Percentiles rank a stretch among this genome's conserved stretches.
Evolutionary conservation across 1,140 invertebrate species (phyloP).

Genomic region (Trichoplusia ni): DNA sequence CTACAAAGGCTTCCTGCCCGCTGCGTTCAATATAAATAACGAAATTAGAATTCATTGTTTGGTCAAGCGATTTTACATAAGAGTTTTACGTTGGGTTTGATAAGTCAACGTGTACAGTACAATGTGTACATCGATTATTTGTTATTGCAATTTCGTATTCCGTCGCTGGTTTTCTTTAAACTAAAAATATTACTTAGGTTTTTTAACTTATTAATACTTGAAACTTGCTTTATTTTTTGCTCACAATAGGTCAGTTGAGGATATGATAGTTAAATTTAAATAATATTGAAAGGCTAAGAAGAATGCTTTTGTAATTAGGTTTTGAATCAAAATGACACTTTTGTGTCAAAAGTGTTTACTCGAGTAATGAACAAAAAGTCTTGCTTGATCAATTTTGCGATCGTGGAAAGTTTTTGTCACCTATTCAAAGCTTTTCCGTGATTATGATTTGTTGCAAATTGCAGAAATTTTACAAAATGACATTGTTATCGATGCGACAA

Average conservation of each 20-base stretch:
- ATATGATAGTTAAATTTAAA: too few relatives aligned
- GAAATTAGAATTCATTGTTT: conserved; percentile 31
- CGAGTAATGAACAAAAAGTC: conserved; percentile 26
- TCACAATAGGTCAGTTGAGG: too few relatives aligned
- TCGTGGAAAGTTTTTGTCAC: conserved; percentile 21
- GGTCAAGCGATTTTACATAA: conserved; percentile 6
- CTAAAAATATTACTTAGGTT: too few relatives aligned
- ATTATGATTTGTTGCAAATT: neutral
- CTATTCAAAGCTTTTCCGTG: conserved; percentile 3
- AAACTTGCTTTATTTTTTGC: too few relatives aligned
- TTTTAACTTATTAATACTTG: too few relatives aligned
- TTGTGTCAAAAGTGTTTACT: neutral
- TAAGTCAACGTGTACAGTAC: too few relatives aligned
- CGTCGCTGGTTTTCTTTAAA: neutral
- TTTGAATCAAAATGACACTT: too few relatives aligned
- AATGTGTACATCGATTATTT: too few relatives aligned
- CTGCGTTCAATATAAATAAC: conserved; percentile 32
- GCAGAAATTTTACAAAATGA: neutral
- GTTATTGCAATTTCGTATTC: neutral
- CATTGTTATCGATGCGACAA: too few relatives aligned
- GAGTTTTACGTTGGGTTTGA: neutral
- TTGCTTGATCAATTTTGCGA: conserved; percentile 17
- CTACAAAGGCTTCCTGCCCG: conserved; percentile 58
- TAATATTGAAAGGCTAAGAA: too few relatives aligned
- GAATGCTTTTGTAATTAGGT: too few relatives aligned